phyloP scores from a whole-genome alignment of 2,888 invertebrate species.

The Drosophila austrosaltans region DNA sequence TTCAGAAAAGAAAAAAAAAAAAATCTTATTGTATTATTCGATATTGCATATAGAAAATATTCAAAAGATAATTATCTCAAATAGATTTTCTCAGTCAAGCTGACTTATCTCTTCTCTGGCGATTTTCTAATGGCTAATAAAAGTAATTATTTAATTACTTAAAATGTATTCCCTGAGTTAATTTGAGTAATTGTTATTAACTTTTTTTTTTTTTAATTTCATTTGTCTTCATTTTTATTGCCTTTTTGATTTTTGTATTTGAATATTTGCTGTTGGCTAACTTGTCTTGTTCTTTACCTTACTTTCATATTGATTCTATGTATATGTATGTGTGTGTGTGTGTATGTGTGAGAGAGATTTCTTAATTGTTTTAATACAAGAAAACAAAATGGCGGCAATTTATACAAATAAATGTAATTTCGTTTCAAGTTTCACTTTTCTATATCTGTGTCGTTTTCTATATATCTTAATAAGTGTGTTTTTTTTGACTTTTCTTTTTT shows the following conservation, averaged over 20 bases:
- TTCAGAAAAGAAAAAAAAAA: too few species aligned
- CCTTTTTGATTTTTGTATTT: not conserved
- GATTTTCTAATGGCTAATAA: too few species aligned
- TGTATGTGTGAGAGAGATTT: slow-evolving; percentile 23
- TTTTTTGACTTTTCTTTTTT: slow-evolving; percentile 31
- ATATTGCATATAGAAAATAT: too few species aligned
- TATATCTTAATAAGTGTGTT: slow-evolving; percentile 30
- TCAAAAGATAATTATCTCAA: too few species aligned
- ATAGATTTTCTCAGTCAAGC: too few species aligned
- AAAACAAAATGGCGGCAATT: too few species aligned
- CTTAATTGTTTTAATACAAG: too few species aligned
- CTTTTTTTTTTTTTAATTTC: not conserved
- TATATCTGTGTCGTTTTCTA: slow-evolving; percentile 55
- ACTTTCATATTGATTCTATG: slow-evolving; percentile 3
- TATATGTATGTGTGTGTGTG: not conserved
- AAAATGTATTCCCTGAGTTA: not conserved
- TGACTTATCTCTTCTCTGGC: too few species aligned
- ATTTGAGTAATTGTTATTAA: too few species aligned
- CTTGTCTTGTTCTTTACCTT: not conserved
- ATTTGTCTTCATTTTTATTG: not conserved
- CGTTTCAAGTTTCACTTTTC: slow-evolving; percentile 41
- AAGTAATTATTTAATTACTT: too few species aligned
- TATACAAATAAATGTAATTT: slow-evolving; percentile 19
- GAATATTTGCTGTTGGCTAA: slow-evolving; percentile 3
- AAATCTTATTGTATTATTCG: too few species aligned